phyloP scores from a whole-genome alignment of 2,888 invertebrate genomes.

The Heteromurus nitidus region DNA sequence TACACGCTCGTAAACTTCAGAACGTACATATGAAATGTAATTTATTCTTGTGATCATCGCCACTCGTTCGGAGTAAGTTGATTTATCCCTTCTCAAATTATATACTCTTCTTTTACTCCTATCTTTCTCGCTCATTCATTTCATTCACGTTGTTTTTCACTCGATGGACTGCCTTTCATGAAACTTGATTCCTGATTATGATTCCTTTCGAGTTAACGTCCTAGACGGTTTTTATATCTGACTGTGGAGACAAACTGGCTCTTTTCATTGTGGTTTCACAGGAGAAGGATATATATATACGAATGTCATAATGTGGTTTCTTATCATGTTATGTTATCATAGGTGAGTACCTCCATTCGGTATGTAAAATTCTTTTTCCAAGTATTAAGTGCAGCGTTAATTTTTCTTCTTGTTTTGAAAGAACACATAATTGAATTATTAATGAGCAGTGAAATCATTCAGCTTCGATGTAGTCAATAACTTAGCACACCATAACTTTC shows the following conservation, averaged over 20 bases:
- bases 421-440: slow-evolving; percentile 30
- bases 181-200: slow-evolving; percentile 38
- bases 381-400: slow-evolving; percentile 31
- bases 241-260: no score
- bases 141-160: no score
- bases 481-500: slow-evolving; percentile 55
- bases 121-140: neutral
- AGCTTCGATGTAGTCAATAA: slow-evolving; percentile 32
- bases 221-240: no score
- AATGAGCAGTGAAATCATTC: slow-evolving; percentile 40
- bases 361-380: no score
- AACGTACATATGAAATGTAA: slow-evolving; percentile 8
- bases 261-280: no score
- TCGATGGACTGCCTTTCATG: neutral
- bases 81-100: slow-evolving; percentile 49
- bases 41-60: slow-evolving; percentile 34
- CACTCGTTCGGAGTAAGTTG: slow-evolving; percentile 14
- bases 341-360: no score
- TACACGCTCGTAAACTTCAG: slow-evolving; percentile 47
- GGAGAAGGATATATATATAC: no score
- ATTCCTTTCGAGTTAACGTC: no score
- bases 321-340: no score
- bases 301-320: no score
- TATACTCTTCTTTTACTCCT: slow-evolving; percentile 10
- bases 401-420: neutral